A percentile compares a stretch with the other conserved stretches of the same genome.
Conservation (phyloP, 2,797 vertebrate species). For the Mus spretus region DNA sequence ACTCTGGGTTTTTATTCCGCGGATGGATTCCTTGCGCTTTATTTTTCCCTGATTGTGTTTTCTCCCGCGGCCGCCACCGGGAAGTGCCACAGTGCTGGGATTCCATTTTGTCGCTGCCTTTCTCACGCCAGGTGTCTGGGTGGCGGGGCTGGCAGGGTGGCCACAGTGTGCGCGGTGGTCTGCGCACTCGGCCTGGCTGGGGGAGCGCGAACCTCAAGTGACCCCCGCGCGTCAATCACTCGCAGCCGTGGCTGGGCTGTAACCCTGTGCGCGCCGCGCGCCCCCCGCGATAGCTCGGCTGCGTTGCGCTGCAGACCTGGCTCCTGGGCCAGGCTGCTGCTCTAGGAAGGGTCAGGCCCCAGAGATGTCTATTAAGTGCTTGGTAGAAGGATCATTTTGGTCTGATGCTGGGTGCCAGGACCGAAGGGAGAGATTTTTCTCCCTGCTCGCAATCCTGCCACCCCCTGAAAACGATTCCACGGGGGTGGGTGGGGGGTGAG, state of each 20-base stretch:
- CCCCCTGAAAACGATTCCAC: not conserved
- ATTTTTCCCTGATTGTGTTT: constrained; percentile 72
- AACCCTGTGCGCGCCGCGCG: constrained; percentile 72
- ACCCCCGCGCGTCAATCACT: constrained; percentile 83
- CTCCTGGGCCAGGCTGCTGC: not conserved
- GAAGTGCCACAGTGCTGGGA: constrained; percentile 67
- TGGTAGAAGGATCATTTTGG: not conserved
- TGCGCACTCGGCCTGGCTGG: constrained; percentile 67
- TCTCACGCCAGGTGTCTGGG: constrained; percentile 77
- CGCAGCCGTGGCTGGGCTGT: constrained; percentile 39
- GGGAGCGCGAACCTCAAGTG: constrained; percentile 82
- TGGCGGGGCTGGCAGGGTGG: not conserved
- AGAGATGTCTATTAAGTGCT: not conserved
- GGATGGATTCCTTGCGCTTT: constrained; percentile 72
- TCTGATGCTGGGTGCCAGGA: not conserved
- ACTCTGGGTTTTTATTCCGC: constrained; percentile 77
- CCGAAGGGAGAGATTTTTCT: not conserved
- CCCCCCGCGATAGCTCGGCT: not conserved
- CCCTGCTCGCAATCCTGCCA: not conserved
- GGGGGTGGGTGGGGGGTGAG: no score
- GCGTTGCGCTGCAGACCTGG: not conserved
- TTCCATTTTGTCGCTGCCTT: constrained; percentile 86
- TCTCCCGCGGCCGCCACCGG: constrained; percentile 71
- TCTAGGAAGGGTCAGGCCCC: not conserved
- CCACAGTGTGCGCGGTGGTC: constrained; percentile 64